Conservation (phyloP, 2,113 vertebrate species). For the Rhizomys pruinosus region DNA sequence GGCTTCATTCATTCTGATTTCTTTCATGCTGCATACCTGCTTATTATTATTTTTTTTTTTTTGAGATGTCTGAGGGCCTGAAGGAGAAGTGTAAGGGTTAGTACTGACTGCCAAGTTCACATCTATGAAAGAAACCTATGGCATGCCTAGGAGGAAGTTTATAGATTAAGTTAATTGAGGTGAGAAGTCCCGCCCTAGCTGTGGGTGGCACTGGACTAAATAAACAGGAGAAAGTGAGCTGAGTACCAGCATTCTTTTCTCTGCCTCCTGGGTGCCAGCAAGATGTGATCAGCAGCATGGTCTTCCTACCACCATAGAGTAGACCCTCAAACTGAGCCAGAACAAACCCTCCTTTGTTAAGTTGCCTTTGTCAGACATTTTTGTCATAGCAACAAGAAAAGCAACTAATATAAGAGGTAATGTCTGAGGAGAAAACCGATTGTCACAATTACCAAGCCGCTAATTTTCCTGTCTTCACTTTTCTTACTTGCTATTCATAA, state of each 20-base stretch:
- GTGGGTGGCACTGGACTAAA: not conserved
- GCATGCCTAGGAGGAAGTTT: not conserved
- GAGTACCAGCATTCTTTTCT: not conserved
- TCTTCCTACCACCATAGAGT: not conserved
- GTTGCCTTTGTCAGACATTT: not conserved
- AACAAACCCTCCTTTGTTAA: not conserved
- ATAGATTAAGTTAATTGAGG: not conserved
- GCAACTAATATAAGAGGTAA: not conserved
- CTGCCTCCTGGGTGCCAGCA: not conserved
- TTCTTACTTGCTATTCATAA: not conserved
- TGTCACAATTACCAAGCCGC: conserved; percentile 27
- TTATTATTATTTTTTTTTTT: too few relatives aligned
- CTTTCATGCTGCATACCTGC: not conserved
- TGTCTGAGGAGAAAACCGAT: not conserved
- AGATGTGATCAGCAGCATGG: not conserved
- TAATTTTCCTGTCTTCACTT: not conserved
- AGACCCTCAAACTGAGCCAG: not conserved
- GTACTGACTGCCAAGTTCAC: not conserved
- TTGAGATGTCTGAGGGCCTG: not conserved
- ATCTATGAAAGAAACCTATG: not conserved
- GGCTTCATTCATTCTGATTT: not conserved
- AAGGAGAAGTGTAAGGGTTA: not conserved
- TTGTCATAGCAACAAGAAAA: not conserved
- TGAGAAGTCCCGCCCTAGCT: not conserved
- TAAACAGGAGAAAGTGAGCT: not conserved